phyloP scores from a whole-genome alignment of 2,888 invertebrate species.

The Ennomos erosarius region DNA sequence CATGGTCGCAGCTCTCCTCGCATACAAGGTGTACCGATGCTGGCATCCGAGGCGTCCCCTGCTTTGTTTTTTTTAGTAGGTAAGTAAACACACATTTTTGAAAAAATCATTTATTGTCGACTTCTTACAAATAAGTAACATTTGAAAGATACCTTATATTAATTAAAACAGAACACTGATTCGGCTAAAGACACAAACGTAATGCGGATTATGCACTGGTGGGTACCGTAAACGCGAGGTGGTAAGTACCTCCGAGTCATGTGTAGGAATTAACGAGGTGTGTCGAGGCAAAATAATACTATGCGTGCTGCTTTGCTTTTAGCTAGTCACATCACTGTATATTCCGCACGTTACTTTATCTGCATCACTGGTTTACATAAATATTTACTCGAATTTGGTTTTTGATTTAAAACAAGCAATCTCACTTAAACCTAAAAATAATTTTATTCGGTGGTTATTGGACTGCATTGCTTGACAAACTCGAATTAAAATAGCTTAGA shows the following conservation, averaged over 20 bases:
- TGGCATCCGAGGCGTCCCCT: constrained; percentile 47
- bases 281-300: neutral
- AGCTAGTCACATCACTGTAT: neutral
- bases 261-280: neutral
- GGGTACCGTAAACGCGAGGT: neutral
- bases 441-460: constrained; percentile 7
- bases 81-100: constrained; percentile 15
- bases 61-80: constrained; percentile 31
- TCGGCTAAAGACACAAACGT: constrained; percentile 3
- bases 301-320: too few relatives aligned
- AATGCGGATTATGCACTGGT: neutral
- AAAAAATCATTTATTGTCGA: constrained; percentile 12
- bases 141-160: neutral
- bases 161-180: neutral
- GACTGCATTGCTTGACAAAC: constrained; percentile 2
- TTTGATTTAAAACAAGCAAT: constrained; percentile 2
- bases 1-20: constrained; percentile 47
- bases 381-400: neutral
- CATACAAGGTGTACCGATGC: constrained; percentile 55
- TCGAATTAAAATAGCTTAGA: neutral
- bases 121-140: neutral
- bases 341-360: neutral
- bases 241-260: neutral
- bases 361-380: neutral
- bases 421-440: constrained; percentile 5